Evolutionary conservation across 2,113 vertebrate species (phyloP).

Genomic region (Podarcis raffonei): DNA sequence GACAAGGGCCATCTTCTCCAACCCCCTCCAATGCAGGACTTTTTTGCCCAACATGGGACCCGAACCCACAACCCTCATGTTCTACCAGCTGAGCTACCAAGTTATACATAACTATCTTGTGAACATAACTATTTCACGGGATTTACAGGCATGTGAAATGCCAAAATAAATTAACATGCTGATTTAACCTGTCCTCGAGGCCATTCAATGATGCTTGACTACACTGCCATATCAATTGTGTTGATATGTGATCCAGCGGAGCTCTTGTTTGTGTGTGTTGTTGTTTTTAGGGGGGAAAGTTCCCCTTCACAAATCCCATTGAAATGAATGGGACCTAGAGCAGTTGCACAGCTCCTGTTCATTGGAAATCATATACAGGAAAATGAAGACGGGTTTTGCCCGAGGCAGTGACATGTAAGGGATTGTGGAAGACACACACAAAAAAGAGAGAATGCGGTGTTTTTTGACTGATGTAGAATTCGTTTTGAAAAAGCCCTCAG

Average conservation of each 20-base stretch:
- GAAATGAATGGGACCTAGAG: neutral
- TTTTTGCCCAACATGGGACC: no score
- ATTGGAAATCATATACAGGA: neutral
- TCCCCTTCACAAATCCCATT: neutral
- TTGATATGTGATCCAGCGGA: neutral
- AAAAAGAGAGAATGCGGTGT: conserved; percentile 26
- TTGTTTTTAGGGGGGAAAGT: no score
- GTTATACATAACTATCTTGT: neutral
- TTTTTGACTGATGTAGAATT: conserved; percentile 44
- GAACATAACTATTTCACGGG: neutral
- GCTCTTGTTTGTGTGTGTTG: no score
- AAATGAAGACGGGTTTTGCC: neutral
- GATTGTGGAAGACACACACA: neutral
- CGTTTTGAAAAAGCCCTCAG: conserved; percentile 44
- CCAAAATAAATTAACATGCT: no score
- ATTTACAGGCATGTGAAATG: neutral
- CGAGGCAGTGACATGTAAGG: neutral
- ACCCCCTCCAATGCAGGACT: no score
- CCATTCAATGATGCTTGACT: neutral
- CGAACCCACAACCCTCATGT: no score
- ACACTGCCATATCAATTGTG: neutral
- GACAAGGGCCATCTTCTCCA: no score
- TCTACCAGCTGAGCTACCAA: neutral
- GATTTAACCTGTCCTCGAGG: no score
- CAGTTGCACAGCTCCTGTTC: neutral